Evolutionary conservation across 2,888 invertebrate species (phyloP).

Genomic region (Rhamnusium bicolor): DNA sequence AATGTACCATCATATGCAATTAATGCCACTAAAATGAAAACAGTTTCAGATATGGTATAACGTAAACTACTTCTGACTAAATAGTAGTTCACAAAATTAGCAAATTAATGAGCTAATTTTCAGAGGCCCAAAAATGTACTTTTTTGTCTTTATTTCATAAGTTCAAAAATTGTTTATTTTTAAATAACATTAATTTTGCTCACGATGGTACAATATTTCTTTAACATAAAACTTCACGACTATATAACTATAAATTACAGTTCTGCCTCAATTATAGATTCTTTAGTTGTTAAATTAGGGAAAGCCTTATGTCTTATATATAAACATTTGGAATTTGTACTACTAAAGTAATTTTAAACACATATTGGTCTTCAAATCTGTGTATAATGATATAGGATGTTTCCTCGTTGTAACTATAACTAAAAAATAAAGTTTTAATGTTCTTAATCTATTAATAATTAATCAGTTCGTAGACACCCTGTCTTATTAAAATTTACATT

Average conservation of each 20-base stretch:
- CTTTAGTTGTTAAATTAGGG: not conserved
- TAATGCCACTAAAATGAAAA: no score
- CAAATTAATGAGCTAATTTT: no score
- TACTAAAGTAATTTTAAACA: not conserved
- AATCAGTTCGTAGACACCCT: slow-evolving; percentile 32
- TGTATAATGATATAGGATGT: slow-evolving; percentile 8
- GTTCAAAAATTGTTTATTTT: no score
- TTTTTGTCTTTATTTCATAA: no score
- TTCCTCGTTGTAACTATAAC: slow-evolving; percentile 14
- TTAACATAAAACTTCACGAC: slow-evolving; percentile 12
- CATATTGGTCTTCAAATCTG: not conserved
- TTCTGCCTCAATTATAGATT: slow-evolving; percentile 13
- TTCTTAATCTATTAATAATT: slow-evolving; percentile 25
- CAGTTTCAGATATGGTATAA: no score
- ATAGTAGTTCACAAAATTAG: no score
- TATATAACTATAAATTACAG: slow-evolving; percentile 2
- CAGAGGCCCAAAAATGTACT: no score
- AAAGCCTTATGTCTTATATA: not conserved
- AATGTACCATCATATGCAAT: no score
- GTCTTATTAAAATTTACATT: slow-evolving; percentile 9
- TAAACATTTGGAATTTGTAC: not conserved
- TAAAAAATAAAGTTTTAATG: not conserved
- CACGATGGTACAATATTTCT: no score
- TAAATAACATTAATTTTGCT: no score
- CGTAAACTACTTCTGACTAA: no score